phyloP scores from a whole-genome alignment of 2,797 vertebrate species.

The Protosalanx chinensis region DNA sequence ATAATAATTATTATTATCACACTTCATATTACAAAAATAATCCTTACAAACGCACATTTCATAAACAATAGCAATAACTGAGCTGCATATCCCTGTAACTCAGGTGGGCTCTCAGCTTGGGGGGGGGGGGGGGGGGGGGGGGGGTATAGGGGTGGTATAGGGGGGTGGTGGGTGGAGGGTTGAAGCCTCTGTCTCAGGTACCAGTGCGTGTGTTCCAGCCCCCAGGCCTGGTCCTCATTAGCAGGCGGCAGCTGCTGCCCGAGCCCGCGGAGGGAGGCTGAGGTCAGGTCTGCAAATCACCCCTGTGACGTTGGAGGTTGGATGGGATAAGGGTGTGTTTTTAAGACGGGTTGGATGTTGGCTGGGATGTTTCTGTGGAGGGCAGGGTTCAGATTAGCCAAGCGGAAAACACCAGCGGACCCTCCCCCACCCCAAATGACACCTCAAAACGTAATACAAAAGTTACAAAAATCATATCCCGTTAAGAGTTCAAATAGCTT shows the following conservation, averaged over 20 bases:
- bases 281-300: slow-evolving; percentile 20
- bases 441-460: too few species aligned
- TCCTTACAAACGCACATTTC: background rate
- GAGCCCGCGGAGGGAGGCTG: slow-evolving; percentile 10
- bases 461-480: background rate
- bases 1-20: too few species aligned
- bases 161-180: background rate
- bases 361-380: background rate
- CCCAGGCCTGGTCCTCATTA: slow-evolving; percentile 46
- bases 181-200: slow-evolving; percentile 19
- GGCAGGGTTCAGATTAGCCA: background rate
- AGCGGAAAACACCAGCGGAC: background rate
- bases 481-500: background rate
- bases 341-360: background rate
- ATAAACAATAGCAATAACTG: background rate
- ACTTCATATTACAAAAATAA: background rate
- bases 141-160: too few species aligned
- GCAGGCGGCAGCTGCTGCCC: slow-evolving; percentile 44
- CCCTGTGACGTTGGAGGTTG: background rate
- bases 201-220: slow-evolving; percentile 25
- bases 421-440: too few species aligned
- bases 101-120: too few species aligned
- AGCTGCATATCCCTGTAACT: background rate
- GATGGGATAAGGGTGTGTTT: background rate
- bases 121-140: too few species aligned